These are phyloP conservation scores for Ptiloglossa arizonensis DNA, from an alignment of 1,140 invertebrate genomes.

Conservation along the genomic window DNA sequence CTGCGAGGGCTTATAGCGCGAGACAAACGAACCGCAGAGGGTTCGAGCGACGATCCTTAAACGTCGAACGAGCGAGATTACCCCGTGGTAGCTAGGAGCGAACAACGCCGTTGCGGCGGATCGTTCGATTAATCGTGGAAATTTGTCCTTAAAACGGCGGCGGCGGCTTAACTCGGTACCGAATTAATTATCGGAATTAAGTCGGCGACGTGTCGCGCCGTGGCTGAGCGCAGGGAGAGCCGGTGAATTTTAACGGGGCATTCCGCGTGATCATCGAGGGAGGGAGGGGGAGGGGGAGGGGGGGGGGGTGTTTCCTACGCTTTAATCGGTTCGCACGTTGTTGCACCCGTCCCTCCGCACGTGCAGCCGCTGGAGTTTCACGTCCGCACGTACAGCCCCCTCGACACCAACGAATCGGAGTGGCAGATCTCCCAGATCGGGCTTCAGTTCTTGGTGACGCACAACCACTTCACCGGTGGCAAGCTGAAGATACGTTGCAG, in stretches of 20 bases:
- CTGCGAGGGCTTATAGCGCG: neutral
- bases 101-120: neutral
- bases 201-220: neutral
- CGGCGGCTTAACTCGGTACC: conserved; percentile 4
- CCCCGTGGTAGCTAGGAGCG: neutral
- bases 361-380: conserved; percentile 68
- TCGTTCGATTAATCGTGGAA: conserved; percentile 18
- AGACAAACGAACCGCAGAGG: neutral
- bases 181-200: conserved; percentile 40
- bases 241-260: conserved; percentile 1
- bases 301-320: no score
- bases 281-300: neutral
- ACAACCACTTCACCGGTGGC: conserved; percentile 82
- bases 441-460: conserved; percentile 83
- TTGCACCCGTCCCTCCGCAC: neutral
- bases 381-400: conserved; percentile 70
- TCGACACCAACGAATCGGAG: conserved; percentile 73
- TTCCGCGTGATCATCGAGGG: neutral
- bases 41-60: neutral
- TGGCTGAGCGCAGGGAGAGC: neutral
- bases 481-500: conserved; percentile 85
- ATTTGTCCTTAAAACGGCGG: conserved; percentile 12
- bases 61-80: conserved; percentile 18
- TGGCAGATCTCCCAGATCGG: conserved; percentile 75
- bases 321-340: conserved; percentile 19